These are phyloP conservation scores for Drosophila lini DNA, from an alignment of 1,140 invertebrate genomes.

Conservation along the genomic window DNA sequence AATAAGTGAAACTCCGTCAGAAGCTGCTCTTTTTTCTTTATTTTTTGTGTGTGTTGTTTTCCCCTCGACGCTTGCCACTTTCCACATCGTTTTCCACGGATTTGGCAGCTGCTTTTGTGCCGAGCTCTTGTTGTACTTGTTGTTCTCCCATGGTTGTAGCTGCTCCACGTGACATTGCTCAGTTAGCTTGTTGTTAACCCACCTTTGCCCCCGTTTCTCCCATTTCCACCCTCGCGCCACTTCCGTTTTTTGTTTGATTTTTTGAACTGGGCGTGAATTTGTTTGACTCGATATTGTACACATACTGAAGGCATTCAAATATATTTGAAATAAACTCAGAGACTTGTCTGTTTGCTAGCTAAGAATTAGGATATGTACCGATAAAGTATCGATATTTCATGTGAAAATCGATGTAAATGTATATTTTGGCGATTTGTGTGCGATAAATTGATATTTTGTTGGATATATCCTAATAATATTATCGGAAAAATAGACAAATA, in stretches of 20 bases:
- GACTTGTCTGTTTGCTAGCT: too few relatives aligned
- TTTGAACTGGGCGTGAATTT: constrained; percentile 47
- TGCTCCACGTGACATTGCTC: constrained; percentile 54
- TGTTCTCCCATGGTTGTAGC: constrained; percentile 4
- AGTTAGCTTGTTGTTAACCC: constrained; percentile 45
- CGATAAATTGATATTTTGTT: too few relatives aligned
- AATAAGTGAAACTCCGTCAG: background rate
- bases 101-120: constrained; percentile 36
- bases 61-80: constrained; percentile 19
- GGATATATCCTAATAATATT: too few relatives aligned
- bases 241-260: constrained; percentile 10
- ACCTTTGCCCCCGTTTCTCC: background rate
- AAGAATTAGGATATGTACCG: background rate
- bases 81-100: constrained; percentile 23
- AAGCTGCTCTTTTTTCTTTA: constrained; percentile 6
- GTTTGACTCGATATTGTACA: constrained; percentile 3
- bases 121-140: constrained; percentile 17
- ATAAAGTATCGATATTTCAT: background rate
- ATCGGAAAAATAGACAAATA: too few relatives aligned
- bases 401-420: background rate
- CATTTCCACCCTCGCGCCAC: background rate
- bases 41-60: constrained; percentile 1
- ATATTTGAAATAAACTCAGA: background rate
- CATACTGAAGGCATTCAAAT: background rate
- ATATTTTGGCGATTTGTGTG: too few relatives aligned